Evolutionary conservation across 2,797 vertebrate genomes (phyloP).

Genomic region (Neomorphus geoffroyi): DNA sequence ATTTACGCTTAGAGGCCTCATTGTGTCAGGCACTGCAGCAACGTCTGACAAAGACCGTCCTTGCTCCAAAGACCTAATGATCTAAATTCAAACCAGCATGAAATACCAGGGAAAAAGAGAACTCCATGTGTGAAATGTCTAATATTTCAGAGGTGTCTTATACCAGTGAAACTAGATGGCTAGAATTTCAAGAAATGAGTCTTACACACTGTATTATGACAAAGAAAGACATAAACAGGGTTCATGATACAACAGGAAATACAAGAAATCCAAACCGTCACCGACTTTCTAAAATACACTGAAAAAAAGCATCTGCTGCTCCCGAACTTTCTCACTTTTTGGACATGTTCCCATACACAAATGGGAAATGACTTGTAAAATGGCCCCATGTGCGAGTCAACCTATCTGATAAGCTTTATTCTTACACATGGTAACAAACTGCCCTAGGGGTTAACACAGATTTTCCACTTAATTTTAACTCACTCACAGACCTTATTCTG

Average conservation of each 20-base stretch:
- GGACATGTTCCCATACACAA: not conserved
- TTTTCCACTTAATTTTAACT: constrained; percentile 26
- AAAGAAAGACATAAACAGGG: not conserved
- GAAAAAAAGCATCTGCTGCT: not conserved
- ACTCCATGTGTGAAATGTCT: not conserved
- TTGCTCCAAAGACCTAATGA: not conserved
- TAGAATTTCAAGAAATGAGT: not conserved
- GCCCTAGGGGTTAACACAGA: not conserved
- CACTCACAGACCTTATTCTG: not conserved
- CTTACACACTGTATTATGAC: not conserved
- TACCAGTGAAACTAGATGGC: not conserved
- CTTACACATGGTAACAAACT: not conserved
- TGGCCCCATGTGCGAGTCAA: not conserved
- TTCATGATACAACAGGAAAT: not conserved
- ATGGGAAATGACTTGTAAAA: not conserved
- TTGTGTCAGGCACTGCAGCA: not conserved
- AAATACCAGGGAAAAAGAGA: not conserved
- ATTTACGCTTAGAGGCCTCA: not conserved
- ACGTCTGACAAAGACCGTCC: not conserved
- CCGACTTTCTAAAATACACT: not conserved
- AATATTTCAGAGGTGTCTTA: not conserved
- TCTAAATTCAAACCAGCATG: not conserved
- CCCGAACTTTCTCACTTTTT: not conserved
- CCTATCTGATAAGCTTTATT: not conserved
- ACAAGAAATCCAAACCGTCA: not conserved